Percentiles rank a stretch among this genome's conserved stretches.
phyloP scores from a whole-genome alignment of 2,888 invertebrate genomes.

The Phytoseiulus persimilis region DNA sequence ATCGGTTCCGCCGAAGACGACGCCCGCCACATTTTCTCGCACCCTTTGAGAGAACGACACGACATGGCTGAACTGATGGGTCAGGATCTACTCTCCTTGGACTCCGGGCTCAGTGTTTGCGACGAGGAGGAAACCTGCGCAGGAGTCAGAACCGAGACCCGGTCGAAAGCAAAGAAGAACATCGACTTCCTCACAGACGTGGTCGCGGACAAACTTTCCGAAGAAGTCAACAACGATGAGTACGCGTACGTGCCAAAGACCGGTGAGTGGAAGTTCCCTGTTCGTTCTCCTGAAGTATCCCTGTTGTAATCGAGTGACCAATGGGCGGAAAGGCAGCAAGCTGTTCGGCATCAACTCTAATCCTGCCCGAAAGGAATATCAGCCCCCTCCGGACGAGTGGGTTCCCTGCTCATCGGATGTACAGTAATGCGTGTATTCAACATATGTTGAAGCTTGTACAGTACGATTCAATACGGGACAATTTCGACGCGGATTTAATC shows the following conservation, averaged over 20 bases:
- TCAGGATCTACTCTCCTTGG: constrained; percentile 15
- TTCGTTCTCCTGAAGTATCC: too few relatives aligned
- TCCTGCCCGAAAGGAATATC: too few relatives aligned
- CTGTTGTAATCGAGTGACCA: too few relatives aligned
- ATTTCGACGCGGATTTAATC: too few relatives aligned
- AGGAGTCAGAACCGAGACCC: background rate
- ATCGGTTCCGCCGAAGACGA: constrained; percentile 20
- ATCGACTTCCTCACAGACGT: constrained; percentile 34
- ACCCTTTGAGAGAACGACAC: background rate
- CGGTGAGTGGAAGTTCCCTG: background rate
- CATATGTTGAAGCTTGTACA: too few relatives aligned
- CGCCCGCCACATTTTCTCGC: background rate
- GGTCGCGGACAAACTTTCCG: constrained; percentile 15
- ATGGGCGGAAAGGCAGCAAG: too few relatives aligned
- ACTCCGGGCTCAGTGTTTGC: constrained; percentile 29
- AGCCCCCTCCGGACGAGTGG: too few relatives aligned
- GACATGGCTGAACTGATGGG: constrained; percentile 6
- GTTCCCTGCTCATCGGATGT: too few relatives aligned
- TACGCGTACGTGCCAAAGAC: constrained; percentile 36
- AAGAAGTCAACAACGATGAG: constrained; percentile 19
- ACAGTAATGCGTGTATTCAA: too few relatives aligned
- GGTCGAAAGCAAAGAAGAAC: constrained; percentile 35
- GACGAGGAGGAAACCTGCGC: constrained; percentile 9
- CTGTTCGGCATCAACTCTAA: too few relatives aligned
- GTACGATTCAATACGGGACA: too few relatives aligned